phyloP scores from a whole-genome alignment of 2,888 invertebrate genomes.

The Drosophila formosana region DNA sequence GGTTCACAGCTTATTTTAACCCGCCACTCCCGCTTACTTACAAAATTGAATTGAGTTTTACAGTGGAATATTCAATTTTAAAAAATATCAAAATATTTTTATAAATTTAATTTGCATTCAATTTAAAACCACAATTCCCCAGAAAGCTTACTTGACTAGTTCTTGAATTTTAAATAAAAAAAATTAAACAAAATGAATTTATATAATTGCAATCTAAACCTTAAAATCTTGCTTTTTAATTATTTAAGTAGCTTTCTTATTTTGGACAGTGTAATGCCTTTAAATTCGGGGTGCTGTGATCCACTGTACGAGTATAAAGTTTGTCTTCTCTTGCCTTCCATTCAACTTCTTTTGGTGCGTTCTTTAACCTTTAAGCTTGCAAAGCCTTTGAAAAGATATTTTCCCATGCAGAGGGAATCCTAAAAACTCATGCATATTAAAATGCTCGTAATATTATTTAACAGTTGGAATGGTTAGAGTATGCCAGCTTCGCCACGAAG shows the following conservation, averaged over 20 bases:
- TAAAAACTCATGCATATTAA: conserved; percentile 14
- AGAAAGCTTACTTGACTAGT: too few relatives aligned
- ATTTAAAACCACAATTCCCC: too few relatives aligned
- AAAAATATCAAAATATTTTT: too few relatives aligned
- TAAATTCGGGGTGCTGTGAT: background rate
- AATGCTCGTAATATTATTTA: conserved; percentile 3
- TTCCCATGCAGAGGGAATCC: conserved; percentile 20
- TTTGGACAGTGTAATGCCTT: background rate
- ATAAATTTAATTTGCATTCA: too few relatives aligned
- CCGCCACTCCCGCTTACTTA: background rate
- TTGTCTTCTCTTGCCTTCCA: conserved; percentile 27
- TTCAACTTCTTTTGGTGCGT: conserved; percentile 38
- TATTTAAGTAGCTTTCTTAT: background rate
- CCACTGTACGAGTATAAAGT: background rate
- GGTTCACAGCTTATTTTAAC: background rate
- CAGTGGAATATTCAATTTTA: too few relatives aligned
- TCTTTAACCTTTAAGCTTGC: conserved; percentile 31
- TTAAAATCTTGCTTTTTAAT: background rate
- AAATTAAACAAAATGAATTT: background rate
- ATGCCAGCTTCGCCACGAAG: conserved; percentile 29
- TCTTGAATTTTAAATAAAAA: too few relatives aligned
- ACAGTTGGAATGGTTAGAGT: conserved; percentile 28
- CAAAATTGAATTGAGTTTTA: too few relatives aligned
- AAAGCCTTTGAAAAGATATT: conserved; percentile 5
- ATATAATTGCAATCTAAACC: background rate